Evolutionary conservation across 2,113 vertebrate species (phyloP), one percentile per base, ranked within the genome.

Genomic region (Fukomys damarensis): DNA sequence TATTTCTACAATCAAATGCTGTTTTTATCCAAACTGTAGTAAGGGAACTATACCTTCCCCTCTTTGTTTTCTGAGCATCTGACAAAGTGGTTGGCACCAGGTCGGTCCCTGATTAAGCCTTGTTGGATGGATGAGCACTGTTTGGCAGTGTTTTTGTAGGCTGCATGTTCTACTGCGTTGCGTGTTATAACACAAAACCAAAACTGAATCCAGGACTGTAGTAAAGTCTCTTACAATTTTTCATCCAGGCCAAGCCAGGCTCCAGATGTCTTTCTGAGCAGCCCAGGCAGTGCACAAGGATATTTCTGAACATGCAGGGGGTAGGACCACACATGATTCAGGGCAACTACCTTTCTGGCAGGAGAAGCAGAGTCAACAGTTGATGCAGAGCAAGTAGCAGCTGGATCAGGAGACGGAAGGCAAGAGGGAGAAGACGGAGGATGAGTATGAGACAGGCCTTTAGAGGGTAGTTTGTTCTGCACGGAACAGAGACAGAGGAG

Each of bases 321-420:
- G 41, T 0, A 0, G n/a, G 58, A 35, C 9, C 38, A 92, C 28
- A 3, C 16, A 63, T 28, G 19, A 54, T 16, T 58, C 10, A 24
- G 79, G 63, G 63, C 17, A 49, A 96, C 95, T 99, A 99, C 99
- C 99, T 99, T 99, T 98, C 96, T 98, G 98, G 98, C 97, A 97
- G 98, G 96, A 97, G 98, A 97, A 97, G 97, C 88, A 94, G 98
- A 98, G 97, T 93, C 66, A 7, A 94, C 86, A 96, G 98, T 95
- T 52, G 99, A 97, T 89, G 99, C 97, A 98, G 98, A 98, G 88
- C 99, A 96, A 95, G 98, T 92, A 97, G 97, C 97, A 97, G 98
- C 95, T 95, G 99, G 98, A 92, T 98, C 99, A 92, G 98, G 98
- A 98, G 99, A 97, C 82, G 98, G 98, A 98, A 97, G 98, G 10